phyloP scores from a whole-genome alignment of 2,797 vertebrate genomes.

The Lepus oiostolus region DNA sequence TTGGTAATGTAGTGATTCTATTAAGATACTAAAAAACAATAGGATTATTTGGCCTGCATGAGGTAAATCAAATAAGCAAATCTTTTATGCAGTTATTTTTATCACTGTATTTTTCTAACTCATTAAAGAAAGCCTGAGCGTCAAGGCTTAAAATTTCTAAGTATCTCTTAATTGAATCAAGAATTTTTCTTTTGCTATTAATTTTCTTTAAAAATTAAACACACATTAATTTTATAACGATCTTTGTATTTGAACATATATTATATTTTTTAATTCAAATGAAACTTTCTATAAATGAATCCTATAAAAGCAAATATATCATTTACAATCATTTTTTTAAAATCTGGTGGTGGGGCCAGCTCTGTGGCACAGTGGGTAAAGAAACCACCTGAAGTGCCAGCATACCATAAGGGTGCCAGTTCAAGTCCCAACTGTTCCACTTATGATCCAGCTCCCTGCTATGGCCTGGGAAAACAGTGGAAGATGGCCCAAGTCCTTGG shows the following conservation, averaged over 20 bases:
- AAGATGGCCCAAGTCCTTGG: no score
- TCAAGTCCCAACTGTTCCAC: no score
- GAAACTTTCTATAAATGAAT: background rate
- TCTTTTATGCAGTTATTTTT: background rate
- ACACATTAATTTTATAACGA: background rate
- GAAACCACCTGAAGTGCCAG: no score
- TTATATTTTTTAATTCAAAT: constrained; percentile 1
- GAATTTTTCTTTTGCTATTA: background rate
- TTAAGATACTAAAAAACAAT: constrained; percentile 31
- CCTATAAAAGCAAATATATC: background rate
- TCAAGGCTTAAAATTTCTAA: constrained; percentile 9
- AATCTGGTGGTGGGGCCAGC: no score
- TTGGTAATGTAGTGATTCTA: background rate
- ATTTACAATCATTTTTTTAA: background rate
- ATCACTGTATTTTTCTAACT: constrained; percentile 12
- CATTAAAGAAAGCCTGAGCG: background rate
- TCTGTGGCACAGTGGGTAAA: no score
- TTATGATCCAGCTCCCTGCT: no score
- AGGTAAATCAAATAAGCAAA: constrained; percentile 38
- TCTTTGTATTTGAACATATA: background rate
- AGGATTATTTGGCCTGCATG: background rate
- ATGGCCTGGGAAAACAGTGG: no score
- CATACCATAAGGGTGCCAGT: no score
- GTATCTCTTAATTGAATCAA: background rate
- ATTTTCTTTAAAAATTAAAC: constrained; percentile 42